Evolutionary conservation across 2,113 vertebrate species (phyloP).

Genomic region (Neofelis nebulosa): DNA sequence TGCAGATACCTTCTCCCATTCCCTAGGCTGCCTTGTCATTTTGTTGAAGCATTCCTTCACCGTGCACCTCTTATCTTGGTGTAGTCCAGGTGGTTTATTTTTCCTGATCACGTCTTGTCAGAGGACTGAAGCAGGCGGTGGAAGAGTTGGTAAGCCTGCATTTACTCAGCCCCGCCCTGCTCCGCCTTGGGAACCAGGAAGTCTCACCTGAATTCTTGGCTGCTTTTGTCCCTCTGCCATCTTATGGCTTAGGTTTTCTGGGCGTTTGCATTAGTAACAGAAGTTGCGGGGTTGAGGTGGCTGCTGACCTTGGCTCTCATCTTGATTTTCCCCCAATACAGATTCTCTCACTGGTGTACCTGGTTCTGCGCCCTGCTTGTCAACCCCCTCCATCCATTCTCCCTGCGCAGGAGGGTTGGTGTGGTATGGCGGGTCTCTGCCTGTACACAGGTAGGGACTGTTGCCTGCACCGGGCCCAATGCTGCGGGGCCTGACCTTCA

Average conservation of each 20-base stretch:
- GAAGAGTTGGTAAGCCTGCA: conserved; percentile 95
- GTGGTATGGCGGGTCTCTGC: neutral
- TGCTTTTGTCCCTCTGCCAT: neutral
- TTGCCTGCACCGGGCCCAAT: neutral
- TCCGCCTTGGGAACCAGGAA: conserved; percentile 94
- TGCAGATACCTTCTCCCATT: neutral
- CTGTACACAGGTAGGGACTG: neutral
- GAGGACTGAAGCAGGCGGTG: conserved; percentile 84
- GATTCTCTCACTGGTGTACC: neutral
- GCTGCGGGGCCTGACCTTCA: neutral
- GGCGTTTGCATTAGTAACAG: conserved; percentile 92
- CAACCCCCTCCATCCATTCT: neutral
- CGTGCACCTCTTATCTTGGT: neutral
- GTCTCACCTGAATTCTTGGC: too few relatives aligned
- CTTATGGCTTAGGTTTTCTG: conserved; percentile 70
- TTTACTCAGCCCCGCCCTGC: conserved; percentile 99
- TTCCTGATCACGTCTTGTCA: neutral
- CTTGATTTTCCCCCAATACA: neutral
- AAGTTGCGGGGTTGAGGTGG: conserved; percentile 79
- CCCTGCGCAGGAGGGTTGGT: neutral
- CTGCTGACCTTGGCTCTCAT: neutral
- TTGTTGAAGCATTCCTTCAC: neutral
- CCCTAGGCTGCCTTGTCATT: neutral
- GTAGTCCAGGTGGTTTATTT: neutral
- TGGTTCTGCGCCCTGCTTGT: neutral